Percentiles rank a stretch among this genome's conserved stretches.
Conservation (phyloP, 1,140 invertebrate genomes). For the Euura lappo region DNA sequence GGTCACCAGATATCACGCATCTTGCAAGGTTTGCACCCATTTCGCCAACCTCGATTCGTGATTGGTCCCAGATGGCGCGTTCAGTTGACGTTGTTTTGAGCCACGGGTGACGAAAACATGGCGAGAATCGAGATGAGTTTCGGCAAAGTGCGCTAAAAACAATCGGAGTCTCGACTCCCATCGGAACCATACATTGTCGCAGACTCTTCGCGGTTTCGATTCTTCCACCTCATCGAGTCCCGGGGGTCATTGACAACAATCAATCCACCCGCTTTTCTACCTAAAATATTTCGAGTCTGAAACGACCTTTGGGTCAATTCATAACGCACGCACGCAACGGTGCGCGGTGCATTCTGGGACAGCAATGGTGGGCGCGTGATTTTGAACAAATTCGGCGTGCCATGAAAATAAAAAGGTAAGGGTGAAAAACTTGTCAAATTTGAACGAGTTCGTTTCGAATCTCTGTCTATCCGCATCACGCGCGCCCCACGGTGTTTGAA, state of each 20-base stretch:
- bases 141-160: constrained; percentile 49
- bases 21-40: no score
- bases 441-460: constrained; percentile 3
- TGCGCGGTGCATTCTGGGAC: constrained; percentile 62
- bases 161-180: background rate
- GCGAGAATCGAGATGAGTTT: constrained; percentile 50
- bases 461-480: constrained; percentile 1
- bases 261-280: background rate
- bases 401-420: constrained; percentile 52
- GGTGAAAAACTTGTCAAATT: constrained; percentile 10
- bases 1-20: no score
- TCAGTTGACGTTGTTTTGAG: constrained; percentile 40
- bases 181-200: no score
- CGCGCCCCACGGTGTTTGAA: background rate
- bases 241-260: background rate
- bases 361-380: constrained; percentile 75
- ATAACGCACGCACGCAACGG: constrained; percentile 31
- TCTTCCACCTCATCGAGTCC: background rate
- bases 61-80: no score
- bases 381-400: constrained; percentile 69
- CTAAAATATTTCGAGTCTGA: no score
- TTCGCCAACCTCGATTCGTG: no score
- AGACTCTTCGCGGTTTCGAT: no score
- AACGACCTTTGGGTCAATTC: constrained; percentile 35
- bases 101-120: constrained; percentile 48